phyloP scores from a whole-genome alignment of 2,113 vertebrate species.

The Ictalurus furcatus region DNA sequence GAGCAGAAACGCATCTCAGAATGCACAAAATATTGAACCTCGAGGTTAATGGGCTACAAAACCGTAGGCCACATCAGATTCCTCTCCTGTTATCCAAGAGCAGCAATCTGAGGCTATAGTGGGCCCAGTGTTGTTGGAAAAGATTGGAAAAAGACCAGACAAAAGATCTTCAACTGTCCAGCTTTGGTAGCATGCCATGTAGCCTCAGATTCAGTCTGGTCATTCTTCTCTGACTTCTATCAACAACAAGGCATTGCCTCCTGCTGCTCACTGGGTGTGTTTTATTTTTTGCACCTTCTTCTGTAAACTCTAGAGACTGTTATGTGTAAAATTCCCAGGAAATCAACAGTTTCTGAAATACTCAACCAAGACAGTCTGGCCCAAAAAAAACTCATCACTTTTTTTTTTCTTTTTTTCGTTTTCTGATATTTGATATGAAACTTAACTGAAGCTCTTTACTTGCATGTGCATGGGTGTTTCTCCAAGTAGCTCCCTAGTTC shows the following conservation, averaged over 20 bases:
- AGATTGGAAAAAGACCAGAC: background rate
- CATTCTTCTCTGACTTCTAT: background rate
- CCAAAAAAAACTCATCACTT: background rate
- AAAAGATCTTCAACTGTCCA: background rate
- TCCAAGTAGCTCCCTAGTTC: too few species aligned
- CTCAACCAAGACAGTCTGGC: background rate
- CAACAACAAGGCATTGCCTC: background rate
- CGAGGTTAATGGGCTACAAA: too few species aligned
- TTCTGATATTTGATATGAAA: background rate
- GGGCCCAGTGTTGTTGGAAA: background rate
- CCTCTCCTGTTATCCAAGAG: too few species aligned
- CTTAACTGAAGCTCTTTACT: background rate
- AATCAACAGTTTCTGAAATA: background rate
- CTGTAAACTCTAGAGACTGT: too few species aligned
- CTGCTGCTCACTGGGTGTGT: background rate
- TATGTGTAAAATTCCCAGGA: background rate
- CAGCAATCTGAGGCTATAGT: background rate
- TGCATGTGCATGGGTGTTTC: background rate
- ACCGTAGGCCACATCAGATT: too few species aligned
- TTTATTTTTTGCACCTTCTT: too few species aligned
- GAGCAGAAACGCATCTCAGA: background rate
- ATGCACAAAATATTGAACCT: background rate
- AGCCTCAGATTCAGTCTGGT: background rate
- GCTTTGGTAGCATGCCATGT: background rate
- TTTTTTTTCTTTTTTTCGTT: background rate